phyloP scores from a whole-genome alignment of 2,113 vertebrate species.

The Hyperopisus bebe region DNA sequence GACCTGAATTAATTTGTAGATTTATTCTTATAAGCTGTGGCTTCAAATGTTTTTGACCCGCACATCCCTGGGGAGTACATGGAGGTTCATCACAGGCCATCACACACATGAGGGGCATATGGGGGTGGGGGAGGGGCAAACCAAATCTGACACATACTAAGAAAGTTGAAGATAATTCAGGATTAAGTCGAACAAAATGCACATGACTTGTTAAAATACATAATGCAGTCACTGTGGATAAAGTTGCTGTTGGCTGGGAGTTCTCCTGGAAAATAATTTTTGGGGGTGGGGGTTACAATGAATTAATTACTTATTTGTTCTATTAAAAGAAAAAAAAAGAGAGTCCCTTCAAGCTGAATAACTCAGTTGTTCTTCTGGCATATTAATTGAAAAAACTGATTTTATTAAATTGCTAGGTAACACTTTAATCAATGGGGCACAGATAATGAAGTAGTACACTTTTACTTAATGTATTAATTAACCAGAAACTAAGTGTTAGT shows the following conservation, averaged over 20 bases:
- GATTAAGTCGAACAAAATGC: not conserved
- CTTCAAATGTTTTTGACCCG: not conserved
- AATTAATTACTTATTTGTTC: slow-evolving; percentile 1
- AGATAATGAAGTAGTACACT: not conserved
- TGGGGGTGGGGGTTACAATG: not conserved
- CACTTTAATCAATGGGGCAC: not conserved
- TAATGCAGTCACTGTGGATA: not conserved
- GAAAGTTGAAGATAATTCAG: not conserved
- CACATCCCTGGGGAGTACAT: not conserved
- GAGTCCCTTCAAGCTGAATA: not conserved
- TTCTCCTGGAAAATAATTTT: not conserved
- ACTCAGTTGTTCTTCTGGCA: not conserved
- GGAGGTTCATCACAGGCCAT: not conserved
- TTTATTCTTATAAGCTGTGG: not conserved
- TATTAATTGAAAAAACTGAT: not conserved
- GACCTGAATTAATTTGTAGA: not conserved
- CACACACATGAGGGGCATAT: not conserved
- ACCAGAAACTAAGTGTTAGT: not conserved
- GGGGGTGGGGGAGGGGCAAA: not conserved
- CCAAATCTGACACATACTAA: not conserved
- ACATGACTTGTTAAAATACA: not conserved
- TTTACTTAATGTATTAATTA: not conserved
- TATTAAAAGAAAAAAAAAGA: not conserved
- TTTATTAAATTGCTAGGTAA: not conserved
- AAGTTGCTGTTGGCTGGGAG: not conserved